Evolutionary conservation across 1,140 invertebrate species (phyloP), one percentile per base, ranked within the genome.

Genomic region (Mesaphorura yosii): DNA sequence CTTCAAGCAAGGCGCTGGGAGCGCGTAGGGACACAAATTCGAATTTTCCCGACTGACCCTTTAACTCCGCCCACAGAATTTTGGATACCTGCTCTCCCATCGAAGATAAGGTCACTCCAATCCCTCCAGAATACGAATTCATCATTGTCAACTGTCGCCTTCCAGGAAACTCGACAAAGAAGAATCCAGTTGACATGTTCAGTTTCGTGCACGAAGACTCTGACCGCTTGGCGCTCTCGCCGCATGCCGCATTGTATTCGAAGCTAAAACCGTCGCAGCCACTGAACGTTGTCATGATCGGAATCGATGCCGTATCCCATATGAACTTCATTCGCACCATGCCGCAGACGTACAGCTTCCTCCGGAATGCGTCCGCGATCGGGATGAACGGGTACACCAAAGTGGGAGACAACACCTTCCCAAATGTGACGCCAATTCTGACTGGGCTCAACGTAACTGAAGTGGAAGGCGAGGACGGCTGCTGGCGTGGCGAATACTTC

Each of bases 171-270:
- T n/a, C n/a, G n/a, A n/a, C n/a, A n/a, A n/a, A n/a, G n/a, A 22
- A 27, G 10, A 51, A 12, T 17, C n/a, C 27, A 7, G 14, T 39
- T n/a, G 37, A 15, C 20, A 10, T 34, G 27, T 2, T 17, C 38
- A 2, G 19, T 19, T 14, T 19, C 29, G 15, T 23, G 15, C 5
- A 26, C 10, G 58, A 84, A 37, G 82, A 83, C 61, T 73, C 75
- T 61, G 80, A 86, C 59, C 82, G 77, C 59, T 80, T 81, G 61
- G 72, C 79, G 19, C 85, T 84, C 64, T 73, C 75, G 5, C 75
- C 75, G 2, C 12, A 58, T 39, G 47, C 34, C 17, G 23, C 19
- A 38, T 38, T 41, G 12, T 19, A 23, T n/a, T n/a, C n/a, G n/a
- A n/a, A n/a, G n/a, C n/a, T n/a, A n/a, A n/a, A n/a, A n/a, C n/a